Evolutionary conservation across 2,113 vertebrate species (phyloP), one percentile per base, ranked within the genome.

Genomic region (Xerus inauris): DNA sequence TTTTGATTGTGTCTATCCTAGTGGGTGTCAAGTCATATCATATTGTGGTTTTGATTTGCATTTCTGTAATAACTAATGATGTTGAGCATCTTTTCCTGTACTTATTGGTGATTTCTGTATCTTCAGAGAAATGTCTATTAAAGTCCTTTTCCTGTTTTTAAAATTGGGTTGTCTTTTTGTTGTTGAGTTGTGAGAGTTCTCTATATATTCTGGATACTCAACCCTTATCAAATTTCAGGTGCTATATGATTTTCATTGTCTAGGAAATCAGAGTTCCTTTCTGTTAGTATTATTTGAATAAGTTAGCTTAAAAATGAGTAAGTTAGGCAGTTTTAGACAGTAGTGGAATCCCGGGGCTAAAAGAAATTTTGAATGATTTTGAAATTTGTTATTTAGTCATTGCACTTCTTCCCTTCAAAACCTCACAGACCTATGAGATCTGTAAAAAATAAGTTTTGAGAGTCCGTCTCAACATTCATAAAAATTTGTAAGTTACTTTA

Each of bases 331-430:
- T 22, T 94, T 94, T 91, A 38, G 42, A 59, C 40, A 91, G 45
- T 85, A 76, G n/a, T 77, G 35, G 77, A 71, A 94, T 91, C n/a
- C 32, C 51, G 94, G 90, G 88, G 42, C 72, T 85, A 45, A 47
- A 82, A 82, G 87, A 81, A 71, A 35, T 73, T 95, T 62, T 90
- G 32, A 96, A 64, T n/a, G 22, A 38, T 95, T 97, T 57, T 94
- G 59, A 72, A 94, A 85, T 89, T 73, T 85, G 32, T 77, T 91
- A 65, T 62, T 91, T 84, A 94, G 45, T 89, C 80, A 89, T 69
- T 95, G 64, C 88, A 59, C 86, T 71, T 91, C 72, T 64, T 65
- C 3, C 47, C 35, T 92, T 65, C 80, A 42, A 93, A 80, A 72
- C 17, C 71, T 94, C 65, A 81, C 3, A 76, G 77, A 42, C 72